phyloP scores from a whole-genome alignment of 2,888 invertebrate species.

The Tetropium fuscum region DNA sequence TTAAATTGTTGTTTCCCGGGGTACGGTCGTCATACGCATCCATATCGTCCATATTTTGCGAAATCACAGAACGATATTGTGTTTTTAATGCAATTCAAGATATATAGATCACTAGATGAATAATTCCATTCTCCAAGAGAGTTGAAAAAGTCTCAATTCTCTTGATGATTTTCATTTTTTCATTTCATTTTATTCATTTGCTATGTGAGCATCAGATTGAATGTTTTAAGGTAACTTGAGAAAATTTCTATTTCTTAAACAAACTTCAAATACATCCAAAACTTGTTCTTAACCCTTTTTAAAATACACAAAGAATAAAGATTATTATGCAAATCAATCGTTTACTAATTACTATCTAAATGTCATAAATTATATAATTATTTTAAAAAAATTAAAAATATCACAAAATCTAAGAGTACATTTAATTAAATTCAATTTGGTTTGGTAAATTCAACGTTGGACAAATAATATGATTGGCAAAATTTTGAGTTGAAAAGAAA shows the following conservation, averaged over 20 bases:
- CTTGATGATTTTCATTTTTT: constrained; percentile 53
- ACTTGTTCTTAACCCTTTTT: constrained; percentile 86
- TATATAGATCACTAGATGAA: constrained; percentile 52
- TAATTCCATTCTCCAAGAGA: constrained; percentile 61
- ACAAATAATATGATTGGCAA: too few species aligned
- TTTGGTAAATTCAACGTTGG: too few species aligned
- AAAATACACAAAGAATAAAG: constrained; percentile 81
- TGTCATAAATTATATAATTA: constrained; percentile 39
- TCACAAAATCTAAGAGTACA: constrained; percentile 14
- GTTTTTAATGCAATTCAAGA: constrained; percentile 34
- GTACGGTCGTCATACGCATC: too few species aligned
- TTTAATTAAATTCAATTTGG: constrained; percentile 2
- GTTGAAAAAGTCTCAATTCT: constrained; percentile 59
- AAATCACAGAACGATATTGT: too few species aligned
- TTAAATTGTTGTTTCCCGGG: too few species aligned
- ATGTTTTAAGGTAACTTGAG: constrained; percentile 35
- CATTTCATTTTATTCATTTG: constrained; percentile 39
- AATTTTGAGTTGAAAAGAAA: too few species aligned
- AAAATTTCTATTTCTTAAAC: constrained; percentile 48
- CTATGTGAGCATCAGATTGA: constrained; percentile 42
- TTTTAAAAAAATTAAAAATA: constrained; percentile 10
- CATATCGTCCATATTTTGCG: too few species aligned
- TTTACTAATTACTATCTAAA: constrained; percentile 48
- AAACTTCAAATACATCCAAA: constrained; percentile 77
- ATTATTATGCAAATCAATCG: constrained; percentile 51